phyloP scores from a whole-genome alignment of 2,888 invertebrate species.

The Drosophila mimica region DNA sequence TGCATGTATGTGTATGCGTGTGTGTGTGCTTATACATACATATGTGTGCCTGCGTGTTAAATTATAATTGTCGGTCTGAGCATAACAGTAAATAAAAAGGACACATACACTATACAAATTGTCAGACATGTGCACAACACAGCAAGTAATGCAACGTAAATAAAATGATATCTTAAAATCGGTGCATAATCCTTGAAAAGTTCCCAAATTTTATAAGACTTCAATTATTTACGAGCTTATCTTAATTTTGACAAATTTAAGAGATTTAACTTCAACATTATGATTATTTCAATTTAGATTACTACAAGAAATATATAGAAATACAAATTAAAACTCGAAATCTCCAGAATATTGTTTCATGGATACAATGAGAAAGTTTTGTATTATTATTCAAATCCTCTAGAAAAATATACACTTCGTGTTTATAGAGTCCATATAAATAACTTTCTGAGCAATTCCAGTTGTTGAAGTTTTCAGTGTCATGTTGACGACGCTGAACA shows the following conservation, averaged over 20 bases:
- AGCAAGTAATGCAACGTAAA: not conserved
- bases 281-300: not conserved
- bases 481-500: not conserved
- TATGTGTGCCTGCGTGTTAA: constrained; percentile 43
- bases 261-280: no score
- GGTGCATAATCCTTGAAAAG: not conserved
- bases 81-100: constrained; percentile 27
- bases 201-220: not conserved
- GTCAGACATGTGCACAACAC: constrained; percentile 3
- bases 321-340: not conserved
- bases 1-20: not conserved
- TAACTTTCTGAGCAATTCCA: not conserved
- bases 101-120: constrained; percentile 18
- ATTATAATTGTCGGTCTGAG: constrained; percentile 41
- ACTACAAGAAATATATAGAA: not conserved
- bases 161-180: not conserved
- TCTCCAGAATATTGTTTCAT: not conserved
- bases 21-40: not conserved
- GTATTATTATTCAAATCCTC: not conserved
- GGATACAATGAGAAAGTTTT: not conserved
- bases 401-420: not conserved
- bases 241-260: not conserved
- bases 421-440: not conserved
- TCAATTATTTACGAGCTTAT: not conserved
- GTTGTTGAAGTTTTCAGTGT: not conserved